phyloP scores from a whole-genome alignment of 37 sponge, comb jelly and placozoan species.

The Mnemiopsis leidyi region DNA sequence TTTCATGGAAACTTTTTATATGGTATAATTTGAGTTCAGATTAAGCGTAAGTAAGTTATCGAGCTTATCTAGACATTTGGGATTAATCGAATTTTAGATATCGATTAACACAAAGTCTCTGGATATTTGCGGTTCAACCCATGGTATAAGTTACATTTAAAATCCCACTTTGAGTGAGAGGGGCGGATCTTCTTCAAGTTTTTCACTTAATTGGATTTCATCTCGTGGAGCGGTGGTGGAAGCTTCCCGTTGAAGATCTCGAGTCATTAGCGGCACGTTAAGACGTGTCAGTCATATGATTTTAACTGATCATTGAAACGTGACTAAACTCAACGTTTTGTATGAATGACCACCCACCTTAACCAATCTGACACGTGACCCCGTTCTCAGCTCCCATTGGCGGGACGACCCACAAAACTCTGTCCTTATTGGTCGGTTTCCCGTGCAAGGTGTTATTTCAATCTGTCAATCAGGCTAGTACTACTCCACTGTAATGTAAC shows the following conservation, averaged over 20 bases:
- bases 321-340: neutral
- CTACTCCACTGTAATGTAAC: neutral
- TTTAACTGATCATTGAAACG: neutral
- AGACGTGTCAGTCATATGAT: neutral
- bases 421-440: neutral
- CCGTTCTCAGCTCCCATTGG: neutral
- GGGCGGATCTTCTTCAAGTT: neutral
- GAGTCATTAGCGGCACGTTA: neutral
- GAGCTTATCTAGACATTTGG: too few species aligned
- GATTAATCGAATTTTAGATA: neutral
- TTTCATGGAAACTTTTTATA: too few species aligned
- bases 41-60: too few species aligned
- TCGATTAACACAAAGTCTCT: neutral
- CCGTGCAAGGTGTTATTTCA: neutral
- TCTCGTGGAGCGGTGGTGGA: neutral
- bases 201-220: neutral
- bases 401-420: neutral
- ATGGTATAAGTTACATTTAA: neutral
- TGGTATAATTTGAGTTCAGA: too few species aligned
- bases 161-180: neutral
- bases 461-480: conserved; percentile 13
- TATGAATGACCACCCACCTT: neutral
- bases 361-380: neutral
- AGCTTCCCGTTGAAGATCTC: neutral
- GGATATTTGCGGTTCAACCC: neutral